Conservation (phyloP, 2,888 invertebrate genomes). For the Drosophila parthenogenetica region DNA sequence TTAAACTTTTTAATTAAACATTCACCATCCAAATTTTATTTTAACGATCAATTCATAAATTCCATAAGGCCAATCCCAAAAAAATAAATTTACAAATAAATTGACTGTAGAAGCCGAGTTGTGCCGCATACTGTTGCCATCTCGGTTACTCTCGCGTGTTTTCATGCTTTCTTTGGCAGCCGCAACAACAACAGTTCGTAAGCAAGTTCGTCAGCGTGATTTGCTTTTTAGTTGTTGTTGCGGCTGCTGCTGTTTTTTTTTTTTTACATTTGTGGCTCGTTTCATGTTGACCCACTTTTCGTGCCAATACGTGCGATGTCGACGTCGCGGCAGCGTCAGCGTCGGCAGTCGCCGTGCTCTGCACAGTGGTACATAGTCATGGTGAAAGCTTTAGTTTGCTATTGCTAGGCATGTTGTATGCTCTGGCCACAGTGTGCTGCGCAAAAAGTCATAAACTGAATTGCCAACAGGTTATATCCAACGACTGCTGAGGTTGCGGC, state of each 20-base stretch:
- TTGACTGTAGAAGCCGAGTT: constrained; percentile 27
- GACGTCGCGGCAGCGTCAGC: constrained; percentile 47
- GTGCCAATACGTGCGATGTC: constrained; percentile 70
- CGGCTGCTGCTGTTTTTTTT: constrained; percentile 53
- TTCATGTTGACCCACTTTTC: constrained; percentile 80
- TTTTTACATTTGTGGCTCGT: constrained; percentile 72
- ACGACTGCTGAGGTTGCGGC: constrained; percentile 46
- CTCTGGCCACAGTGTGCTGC: constrained; percentile 61
- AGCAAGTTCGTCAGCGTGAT: constrained; percentile 75
- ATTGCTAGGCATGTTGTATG: not conserved
- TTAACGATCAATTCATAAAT: constrained; percentile 33
- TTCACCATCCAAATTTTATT: not conserved
- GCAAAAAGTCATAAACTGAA: constrained; percentile 78
- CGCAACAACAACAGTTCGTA: constrained; percentile 17
- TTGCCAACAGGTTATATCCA: constrained; percentile 80
- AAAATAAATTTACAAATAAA: constrained; percentile 48
- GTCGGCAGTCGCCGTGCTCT: not conserved
- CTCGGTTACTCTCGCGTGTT: constrained; percentile 39
- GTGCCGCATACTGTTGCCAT: constrained; percentile 24
- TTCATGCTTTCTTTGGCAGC: constrained; percentile 37
- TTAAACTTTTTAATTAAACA: not conserved
- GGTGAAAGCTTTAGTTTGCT: constrained; percentile 56
- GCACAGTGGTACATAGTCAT: constrained; percentile 65
- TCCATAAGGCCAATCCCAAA: constrained; percentile 49
- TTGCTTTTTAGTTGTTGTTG: constrained; percentile 64